Percentiles rank a stretch among this genome's conserved stretches.
Conservation (phyloP, 2,797 vertebrate species). For the Sebastes nivosus region DNA sequence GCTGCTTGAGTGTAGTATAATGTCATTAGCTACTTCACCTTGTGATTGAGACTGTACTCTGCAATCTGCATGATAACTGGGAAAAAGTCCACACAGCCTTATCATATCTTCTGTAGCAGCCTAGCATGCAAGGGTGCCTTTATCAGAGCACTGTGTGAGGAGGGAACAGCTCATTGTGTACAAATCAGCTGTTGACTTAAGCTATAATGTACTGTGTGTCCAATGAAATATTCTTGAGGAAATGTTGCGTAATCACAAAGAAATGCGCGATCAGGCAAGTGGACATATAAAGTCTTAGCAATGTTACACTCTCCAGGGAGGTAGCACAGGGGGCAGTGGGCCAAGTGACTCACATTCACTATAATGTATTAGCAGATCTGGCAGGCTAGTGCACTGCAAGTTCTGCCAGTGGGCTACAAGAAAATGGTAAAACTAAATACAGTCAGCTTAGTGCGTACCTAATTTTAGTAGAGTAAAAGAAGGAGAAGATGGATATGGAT, state of each 20-base stretch:
- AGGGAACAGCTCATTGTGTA: not conserved
- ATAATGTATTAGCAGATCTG: conserved; percentile 7
- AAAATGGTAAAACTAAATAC: not conserved
- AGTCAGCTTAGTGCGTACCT: not conserved
- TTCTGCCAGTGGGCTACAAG: too few relatives aligned
- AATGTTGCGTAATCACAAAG: not conserved
- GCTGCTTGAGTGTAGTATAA: conserved; percentile 3
- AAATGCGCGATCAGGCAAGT: not conserved
- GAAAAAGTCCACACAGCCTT: conserved; percentile 21
- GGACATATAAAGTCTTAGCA: not conserved
- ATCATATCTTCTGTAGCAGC: not conserved
- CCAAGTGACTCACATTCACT: conserved; percentile 5
- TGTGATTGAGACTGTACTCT: conserved; percentile 33
- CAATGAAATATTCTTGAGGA: not conserved
- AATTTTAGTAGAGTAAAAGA: not conserved
- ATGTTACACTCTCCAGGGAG: not conserved
- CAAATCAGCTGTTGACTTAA: conserved; percentile 6
- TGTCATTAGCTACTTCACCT: conserved; percentile 31
- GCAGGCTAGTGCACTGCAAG: not conserved
- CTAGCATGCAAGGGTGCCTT: not conserved
- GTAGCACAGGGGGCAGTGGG: not conserved
- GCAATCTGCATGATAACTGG: not conserved
- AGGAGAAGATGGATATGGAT: not conserved
- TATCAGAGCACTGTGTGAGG: not conserved
- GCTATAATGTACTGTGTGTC: not conserved